Evolutionary conservation across 2,888 invertebrate species (phyloP).

Genomic region (Resseliella maxima): DNA sequence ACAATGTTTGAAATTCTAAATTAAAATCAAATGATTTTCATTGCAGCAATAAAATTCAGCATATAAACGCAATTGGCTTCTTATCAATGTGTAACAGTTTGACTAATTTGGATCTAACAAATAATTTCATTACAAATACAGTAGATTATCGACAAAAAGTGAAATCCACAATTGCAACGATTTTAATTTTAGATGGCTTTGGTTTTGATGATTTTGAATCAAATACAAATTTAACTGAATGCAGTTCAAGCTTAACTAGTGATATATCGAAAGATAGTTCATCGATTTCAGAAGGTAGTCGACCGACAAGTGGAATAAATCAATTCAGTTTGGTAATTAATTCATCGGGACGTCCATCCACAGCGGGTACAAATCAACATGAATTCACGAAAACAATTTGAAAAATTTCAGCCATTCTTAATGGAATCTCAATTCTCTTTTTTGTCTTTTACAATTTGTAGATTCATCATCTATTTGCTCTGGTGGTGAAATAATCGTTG

Average conservation of each 20-base stretch:
- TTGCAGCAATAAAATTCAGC: conserved; percentile 64
- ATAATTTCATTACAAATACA: conserved; percentile 67
- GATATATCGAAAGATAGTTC: conserved; percentile 30
- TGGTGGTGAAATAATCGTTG: conserved; percentile 59
- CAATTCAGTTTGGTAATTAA: background rate
- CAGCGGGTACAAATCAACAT: conserved; percentile 39
- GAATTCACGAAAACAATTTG: no score
- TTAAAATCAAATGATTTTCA: background rate
- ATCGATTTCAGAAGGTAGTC: background rate
- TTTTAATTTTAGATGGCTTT: conserved; percentile 67
- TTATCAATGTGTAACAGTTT: conserved; percentile 68
- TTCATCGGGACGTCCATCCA: conserved; percentile 56
- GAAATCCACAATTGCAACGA: conserved; percentile 65
- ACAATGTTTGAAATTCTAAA: background rate
- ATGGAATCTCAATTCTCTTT: background rate
- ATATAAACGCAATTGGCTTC: conserved; percentile 65
- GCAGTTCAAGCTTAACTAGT: conserved; percentile 55
- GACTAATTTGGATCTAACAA: conserved; percentile 69
- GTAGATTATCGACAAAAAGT: conserved; percentile 65
- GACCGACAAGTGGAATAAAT: background rate
- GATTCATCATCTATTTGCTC: conserved; percentile 13
- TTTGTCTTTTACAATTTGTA: background rate
- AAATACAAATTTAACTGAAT: conserved; percentile 55
- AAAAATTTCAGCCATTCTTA: no score
- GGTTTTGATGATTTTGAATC: conserved; percentile 47